Percentiles rank a stretch among this genome's conserved stretches.
These are phyloP conservation scores for Psylliodes chrysocephalus DNA, from an alignment of 2,888 invertebrate species.

Conservation along the genomic window DNA sequence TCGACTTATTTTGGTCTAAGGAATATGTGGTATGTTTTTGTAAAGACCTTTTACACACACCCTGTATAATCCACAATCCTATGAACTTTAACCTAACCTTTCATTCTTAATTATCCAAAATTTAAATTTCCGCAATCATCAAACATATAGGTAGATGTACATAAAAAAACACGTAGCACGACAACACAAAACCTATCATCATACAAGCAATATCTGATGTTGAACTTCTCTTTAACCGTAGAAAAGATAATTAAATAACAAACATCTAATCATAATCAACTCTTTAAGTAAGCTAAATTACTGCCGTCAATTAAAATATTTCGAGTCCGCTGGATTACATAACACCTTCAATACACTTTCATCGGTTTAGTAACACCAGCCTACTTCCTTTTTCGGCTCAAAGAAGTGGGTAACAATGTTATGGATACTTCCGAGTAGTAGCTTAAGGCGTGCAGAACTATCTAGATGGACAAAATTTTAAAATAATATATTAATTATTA, in stretches of 20 bases:
- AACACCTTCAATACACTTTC: conserved; percentile 23
- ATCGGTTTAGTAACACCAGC: conserved; percentile 29
- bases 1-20: too few species aligned
- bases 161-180: too few species aligned
- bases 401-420: conserved; percentile 30
- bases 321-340: conserved; percentile 15
- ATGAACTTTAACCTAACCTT: too few species aligned
- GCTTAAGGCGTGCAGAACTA: not conserved
- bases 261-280: conserved; percentile 11
- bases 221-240: not conserved
- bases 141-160: too few species aligned
- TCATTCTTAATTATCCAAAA: too few species aligned
- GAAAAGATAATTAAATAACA: not conserved
- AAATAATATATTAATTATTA: too few species aligned
- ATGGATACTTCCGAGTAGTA: conserved; percentile 20
- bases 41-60: too few species aligned
- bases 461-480: too few species aligned
- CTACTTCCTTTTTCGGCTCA: conserved; percentile 32
- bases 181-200: too few species aligned
- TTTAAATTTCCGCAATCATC: too few species aligned
- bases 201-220: not conserved
- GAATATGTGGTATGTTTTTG: too few species aligned
- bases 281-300: conserved; percentile 1
- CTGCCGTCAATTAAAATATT: conserved; percentile 20
- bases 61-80: too few species aligned